Evolutionary conservation across 1,140 invertebrate genomes (phyloP).

Genomic region (Colletes gigas): DNA sequence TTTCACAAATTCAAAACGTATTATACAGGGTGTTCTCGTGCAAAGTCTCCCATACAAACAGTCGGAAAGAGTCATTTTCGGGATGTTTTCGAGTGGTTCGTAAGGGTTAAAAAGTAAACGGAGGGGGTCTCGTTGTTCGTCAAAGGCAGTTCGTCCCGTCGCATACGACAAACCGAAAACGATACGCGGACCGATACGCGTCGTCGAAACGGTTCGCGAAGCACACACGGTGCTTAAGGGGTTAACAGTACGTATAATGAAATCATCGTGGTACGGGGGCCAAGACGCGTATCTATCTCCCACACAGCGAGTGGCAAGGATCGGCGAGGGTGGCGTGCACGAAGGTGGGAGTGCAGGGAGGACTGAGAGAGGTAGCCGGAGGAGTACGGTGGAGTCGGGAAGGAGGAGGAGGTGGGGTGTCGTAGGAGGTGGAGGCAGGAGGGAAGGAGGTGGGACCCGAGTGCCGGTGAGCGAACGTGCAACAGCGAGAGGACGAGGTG

Average conservation of each 20-base stretch:
- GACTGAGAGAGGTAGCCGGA: constrained; percentile 60
- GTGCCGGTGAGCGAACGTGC: constrained; percentile 56
- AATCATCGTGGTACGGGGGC: constrained; percentile 70
- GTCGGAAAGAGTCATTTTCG: too few species aligned
- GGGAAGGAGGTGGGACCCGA: constrained; percentile 71
- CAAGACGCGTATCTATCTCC: constrained; percentile 37
- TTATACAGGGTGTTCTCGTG: too few species aligned
- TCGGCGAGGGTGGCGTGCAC: constrained; percentile 72
- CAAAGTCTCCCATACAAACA: too few species aligned
- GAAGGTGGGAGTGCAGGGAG: constrained; percentile 66
- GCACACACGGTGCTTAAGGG: constrained; percentile 18
- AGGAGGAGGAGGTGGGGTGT: constrained; percentile 40
- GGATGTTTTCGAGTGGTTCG: too few species aligned
- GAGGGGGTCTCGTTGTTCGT: too few species aligned
- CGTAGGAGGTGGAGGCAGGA: constrained; percentile 45
- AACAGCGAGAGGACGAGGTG: constrained; percentile 64
- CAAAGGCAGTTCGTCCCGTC: too few species aligned
- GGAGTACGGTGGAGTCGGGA: constrained; percentile 35
- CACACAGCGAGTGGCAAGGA: constrained; percentile 40
- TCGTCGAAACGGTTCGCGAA: neutral
- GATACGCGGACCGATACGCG: neutral
- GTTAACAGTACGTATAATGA: constrained; percentile 74
- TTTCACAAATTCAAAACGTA: too few species aligned
- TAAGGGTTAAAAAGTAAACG: too few species aligned
- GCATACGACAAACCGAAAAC: neutral